Conservation (phyloP, 23 tunicate species). For the Ciona savignyi region DNA sequence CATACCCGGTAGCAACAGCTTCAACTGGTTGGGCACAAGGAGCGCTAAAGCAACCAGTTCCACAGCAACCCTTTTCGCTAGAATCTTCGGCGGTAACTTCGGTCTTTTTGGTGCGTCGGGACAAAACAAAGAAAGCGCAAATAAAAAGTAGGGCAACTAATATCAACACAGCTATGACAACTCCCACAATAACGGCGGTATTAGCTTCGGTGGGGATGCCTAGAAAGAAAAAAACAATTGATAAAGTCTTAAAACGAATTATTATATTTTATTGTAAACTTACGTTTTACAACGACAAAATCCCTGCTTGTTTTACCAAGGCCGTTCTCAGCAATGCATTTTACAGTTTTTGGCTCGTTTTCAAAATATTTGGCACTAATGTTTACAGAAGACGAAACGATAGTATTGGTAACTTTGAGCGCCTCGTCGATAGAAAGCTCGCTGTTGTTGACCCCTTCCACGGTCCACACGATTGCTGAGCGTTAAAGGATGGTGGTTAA, state of each 20-base stretch:
- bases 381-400: constrained; percentile 14
- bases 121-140: constrained; percentile 8
- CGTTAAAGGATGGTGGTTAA: not conserved
- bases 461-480: constrained; percentile 24
- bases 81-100: constrained; percentile 4
- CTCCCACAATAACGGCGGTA: constrained; percentile 37
- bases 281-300: constrained; percentile 16
- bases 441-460: constrained; percentile 20
- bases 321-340: constrained; percentile 22
- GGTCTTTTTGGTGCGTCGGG: constrained; percentile 5
- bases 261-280: constrained; percentile 4
- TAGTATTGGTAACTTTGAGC: not conserved
- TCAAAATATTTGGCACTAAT: constrained; percentile 14
- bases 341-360: constrained; percentile 11
- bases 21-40: not conserved
- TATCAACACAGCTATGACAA: constrained; percentile 47
- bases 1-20: not conserved
- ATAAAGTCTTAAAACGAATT: too few species aligned
- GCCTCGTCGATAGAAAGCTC: constrained; percentile 5
- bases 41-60: constrained; percentile 8
- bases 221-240: not conserved
- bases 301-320: constrained; percentile 17
- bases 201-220: constrained; percentile 10
- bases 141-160: constrained; percentile 7
- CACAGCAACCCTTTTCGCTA: constrained; percentile 13